phyloP scores from a whole-genome alignment of 2,888 invertebrate genomes.

The Oxycera nigricornis region DNA sequence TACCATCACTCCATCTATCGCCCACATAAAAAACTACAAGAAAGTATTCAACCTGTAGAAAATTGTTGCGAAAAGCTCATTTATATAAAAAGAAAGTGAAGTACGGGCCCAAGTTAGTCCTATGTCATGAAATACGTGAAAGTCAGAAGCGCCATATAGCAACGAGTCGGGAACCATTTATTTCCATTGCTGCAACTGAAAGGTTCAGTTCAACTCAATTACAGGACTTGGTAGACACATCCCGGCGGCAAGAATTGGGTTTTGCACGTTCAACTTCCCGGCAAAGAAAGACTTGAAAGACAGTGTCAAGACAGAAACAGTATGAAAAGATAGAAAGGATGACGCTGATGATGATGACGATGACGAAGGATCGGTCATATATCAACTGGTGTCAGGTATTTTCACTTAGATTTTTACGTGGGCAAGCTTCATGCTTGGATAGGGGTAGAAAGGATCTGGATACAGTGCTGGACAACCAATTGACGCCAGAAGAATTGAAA shows the following conservation, averaged over 20 bases:
- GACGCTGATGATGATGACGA: too few relatives aligned
- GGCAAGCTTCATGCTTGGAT: too few relatives aligned
- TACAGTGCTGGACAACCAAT: background rate
- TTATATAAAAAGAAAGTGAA: background rate
- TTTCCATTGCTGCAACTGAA: constrained; percentile 16
- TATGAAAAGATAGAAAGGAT: constrained; percentile 32
- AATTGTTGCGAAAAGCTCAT: background rate
- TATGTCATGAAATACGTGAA: background rate
- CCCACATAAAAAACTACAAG: background rate
- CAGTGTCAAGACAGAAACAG: constrained; percentile 29
- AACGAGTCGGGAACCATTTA: constrained; percentile 27
- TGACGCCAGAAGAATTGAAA: background rate
- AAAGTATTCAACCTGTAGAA: background rate
- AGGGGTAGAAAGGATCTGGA: background rate
- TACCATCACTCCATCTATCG: background rate
- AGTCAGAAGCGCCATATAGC: constrained; percentile 31
- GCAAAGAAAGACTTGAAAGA: background rate
- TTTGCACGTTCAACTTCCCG: background rate
- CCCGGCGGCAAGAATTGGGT: background rate
- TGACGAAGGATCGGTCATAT: constrained; percentile 38
- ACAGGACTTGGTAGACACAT: constrained; percentile 15
- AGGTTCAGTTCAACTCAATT: constrained; percentile 39
- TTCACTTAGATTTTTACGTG: constrained; percentile 1
- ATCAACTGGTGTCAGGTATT: constrained; percentile 36
- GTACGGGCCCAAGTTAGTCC: background rate